Evolutionary conservation across 1,140 invertebrate genomes (phyloP).

Genomic region (Zophobas morio): DNA sequence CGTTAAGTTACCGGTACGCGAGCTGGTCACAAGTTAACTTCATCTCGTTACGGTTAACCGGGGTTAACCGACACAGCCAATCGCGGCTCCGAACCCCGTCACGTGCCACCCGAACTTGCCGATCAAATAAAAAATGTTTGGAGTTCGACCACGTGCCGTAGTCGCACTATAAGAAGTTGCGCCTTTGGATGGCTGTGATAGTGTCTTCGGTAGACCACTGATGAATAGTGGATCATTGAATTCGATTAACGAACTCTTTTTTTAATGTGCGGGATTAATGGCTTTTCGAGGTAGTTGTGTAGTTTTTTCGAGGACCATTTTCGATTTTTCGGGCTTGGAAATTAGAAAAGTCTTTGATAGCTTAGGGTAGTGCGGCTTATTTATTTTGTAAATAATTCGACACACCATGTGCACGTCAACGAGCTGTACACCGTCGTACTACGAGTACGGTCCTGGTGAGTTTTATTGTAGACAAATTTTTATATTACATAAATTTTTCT

Average conservation of each 20-base stretch:
- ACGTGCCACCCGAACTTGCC: not conserved
- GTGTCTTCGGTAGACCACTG: constrained; percentile 12
- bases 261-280: constrained; percentile 22
- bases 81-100: constrained; percentile 10
- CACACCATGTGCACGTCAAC: constrained; percentile 32
- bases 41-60: constrained; percentile 36
- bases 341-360: constrained; percentile 32
- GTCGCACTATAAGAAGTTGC: not conserved
- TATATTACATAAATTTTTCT: no score
- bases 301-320: constrained; percentile 10
- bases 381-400: constrained; percentile 26
- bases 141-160: constrained; percentile 7
- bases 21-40: constrained; percentile 49
- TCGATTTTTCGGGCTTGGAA: not conserved
- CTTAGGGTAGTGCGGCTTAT: constrained; percentile 41
- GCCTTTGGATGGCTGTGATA: constrained; percentile 12
- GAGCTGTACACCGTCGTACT: constrained; percentile 34
- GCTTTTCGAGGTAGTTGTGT: constrained; percentile 20
- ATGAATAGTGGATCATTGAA: not conserved
- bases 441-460: constrained; percentile 43
- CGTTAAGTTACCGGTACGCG: constrained; percentile 48
- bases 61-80: not conserved
- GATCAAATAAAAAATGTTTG: constrained; percentile 16
- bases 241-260: not conserved
- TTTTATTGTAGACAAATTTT: not conserved